A percentile compares a stretch with the other conserved stretches of the same genome.
Conservation (phyloP, 2,797 vertebrate genomes). For the Ispidina picta region DNA sequence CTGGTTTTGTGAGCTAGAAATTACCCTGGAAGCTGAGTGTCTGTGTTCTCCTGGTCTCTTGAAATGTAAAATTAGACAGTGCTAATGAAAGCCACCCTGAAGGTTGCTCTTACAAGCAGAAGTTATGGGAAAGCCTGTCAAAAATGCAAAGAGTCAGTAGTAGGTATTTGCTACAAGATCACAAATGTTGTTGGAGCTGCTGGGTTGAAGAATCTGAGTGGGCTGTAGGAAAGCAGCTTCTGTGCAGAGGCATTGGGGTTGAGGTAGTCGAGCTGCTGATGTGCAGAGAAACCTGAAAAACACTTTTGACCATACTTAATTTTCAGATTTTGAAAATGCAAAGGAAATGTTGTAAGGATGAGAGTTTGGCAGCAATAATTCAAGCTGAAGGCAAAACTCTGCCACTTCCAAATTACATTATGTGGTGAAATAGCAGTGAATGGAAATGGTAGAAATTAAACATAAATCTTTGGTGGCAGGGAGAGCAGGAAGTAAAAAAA, state of each 20-base stretch:
- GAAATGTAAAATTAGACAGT: not conserved
- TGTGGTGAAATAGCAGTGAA: not conserved
- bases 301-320: not conserved
- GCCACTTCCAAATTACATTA: not conserved
- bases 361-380: not conserved
- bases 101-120: not conserved
- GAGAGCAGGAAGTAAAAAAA: not conserved
- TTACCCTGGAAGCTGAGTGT: not conserved
- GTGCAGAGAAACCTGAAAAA: not conserved
- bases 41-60: not conserved
- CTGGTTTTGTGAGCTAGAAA: not conserved
- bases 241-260: not conserved
- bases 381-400: not conserved
- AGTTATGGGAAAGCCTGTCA: not conserved
- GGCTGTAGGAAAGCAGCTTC: accelerated
- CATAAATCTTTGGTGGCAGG: not conserved
- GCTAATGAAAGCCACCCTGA: not conserved
- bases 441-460: not conserved
- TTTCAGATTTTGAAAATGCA: not conserved
- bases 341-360: not conserved
- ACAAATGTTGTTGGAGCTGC: not conserved
- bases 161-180: not conserved
- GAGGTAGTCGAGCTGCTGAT: not conserved
- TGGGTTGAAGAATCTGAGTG: not conserved
- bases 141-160: not conserved